A percentile compares a stretch with the other conserved stretches of the same genome.
Conservation (phyloP, 2,113 vertebrate species). For the Anarhynchus alexandrinus region DNA sequence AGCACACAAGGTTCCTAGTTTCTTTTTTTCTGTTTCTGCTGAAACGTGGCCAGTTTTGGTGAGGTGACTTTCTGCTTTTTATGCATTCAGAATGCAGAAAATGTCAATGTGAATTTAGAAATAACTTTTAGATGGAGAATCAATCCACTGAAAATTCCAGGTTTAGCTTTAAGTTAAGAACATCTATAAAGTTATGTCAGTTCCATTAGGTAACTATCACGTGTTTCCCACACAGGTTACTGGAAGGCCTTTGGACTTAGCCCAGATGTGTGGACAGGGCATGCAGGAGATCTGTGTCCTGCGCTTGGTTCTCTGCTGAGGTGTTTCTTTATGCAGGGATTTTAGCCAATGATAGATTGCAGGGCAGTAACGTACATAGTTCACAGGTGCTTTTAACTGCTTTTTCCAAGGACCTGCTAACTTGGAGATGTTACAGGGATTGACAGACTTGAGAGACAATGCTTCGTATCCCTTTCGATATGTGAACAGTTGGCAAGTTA, state of each 20-base stretch:
- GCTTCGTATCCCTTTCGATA: not conserved
- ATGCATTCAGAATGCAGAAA: not conserved
- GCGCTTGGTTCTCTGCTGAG: not conserved
- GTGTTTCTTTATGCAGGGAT: not conserved
- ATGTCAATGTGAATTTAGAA: not conserved
- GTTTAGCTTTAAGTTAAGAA: not conserved
- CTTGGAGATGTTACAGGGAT: not conserved
- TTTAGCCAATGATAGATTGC: not conserved
- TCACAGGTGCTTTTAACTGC: not conserved
- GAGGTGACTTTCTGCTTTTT: not conserved
- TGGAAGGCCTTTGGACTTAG: not conserved
- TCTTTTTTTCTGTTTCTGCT: not conserved
- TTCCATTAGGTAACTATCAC: not conserved
- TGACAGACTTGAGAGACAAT: not conserved
- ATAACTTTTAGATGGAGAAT: not conserved
- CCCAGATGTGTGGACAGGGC: no score
- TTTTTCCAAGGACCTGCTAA: not conserved
- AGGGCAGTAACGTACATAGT: not conserved
- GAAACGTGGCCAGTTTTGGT: not conserved
- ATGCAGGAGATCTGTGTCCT: not conserved
- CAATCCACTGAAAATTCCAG: not conserved
- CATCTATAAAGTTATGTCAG: not conserved
- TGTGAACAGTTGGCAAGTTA: not conserved
- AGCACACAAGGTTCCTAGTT: not conserved
- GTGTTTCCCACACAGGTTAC: rapidly evolving